phyloP scores from a whole-genome alignment of 2,888 invertebrate species.

The Nematopogon swammerdamellus region DNA sequence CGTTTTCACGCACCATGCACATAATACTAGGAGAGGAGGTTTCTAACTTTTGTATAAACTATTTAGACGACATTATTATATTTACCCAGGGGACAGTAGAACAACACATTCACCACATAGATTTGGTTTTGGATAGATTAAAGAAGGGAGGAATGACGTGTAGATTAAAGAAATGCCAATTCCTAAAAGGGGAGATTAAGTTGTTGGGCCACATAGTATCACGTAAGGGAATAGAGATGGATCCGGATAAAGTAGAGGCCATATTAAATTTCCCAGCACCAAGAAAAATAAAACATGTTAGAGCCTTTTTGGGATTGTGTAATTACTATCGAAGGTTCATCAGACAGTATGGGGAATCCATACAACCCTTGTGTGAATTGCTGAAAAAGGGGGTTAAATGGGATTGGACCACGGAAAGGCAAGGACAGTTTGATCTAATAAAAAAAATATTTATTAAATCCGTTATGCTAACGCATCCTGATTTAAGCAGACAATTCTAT shows the following conservation, averaged over 20 bases:
- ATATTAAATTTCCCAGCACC: constrained; percentile 13
- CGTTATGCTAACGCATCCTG: constrained; percentile 8
- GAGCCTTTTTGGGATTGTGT: constrained; percentile 15
- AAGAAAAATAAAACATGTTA: constrained; percentile 11
- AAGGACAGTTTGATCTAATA: constrained; percentile 10
- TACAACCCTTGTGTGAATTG: constrained; percentile 11
- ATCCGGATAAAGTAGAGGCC: constrained; percentile 9
- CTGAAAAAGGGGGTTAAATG: constrained; percentile 11
- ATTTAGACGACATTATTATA: neutral
- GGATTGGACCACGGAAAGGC: constrained; percentile 9
- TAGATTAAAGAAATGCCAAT: constrained; percentile 6
- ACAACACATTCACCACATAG: constrained; percentile 3
- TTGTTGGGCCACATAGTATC: constrained; percentile 5
- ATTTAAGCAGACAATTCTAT: constrained; percentile 9
- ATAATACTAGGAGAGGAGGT: constrained; percentile 13
- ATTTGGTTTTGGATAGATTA: neutral
- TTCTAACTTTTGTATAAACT: constrained; percentile 6
- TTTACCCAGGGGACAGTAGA: constrained; percentile 3
- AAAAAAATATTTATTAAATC: constrained; percentile 11
- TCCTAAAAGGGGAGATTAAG: neutral
- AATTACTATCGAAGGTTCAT: constrained; percentile 16
- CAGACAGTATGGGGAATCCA: constrained; percentile 7
- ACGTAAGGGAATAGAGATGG: constrained; percentile 10
- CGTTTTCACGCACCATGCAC: constrained; percentile 16
- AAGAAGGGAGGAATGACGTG: constrained; percentile 9